phyloP scores from a whole-genome alignment of 2,113 vertebrate species.

The Numenius arquata region DNA sequence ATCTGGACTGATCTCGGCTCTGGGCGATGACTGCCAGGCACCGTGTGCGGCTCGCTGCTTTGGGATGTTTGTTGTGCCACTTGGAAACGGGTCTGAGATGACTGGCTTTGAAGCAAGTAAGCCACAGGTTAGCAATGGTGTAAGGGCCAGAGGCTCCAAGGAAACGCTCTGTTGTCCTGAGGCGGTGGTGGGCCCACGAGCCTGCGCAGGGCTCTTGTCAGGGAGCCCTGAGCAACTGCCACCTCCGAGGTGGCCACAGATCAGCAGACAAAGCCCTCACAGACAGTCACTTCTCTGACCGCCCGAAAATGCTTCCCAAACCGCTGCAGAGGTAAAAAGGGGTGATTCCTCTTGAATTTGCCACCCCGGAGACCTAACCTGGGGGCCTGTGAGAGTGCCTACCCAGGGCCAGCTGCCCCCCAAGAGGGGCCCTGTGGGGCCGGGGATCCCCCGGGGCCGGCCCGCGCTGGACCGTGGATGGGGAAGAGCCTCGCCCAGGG shows the following conservation, averaged over 20 bases:
- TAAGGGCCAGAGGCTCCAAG: rapidly evolving
- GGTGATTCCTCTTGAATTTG: rapidly evolving
- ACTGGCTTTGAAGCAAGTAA: neutral
- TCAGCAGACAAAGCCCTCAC: neutral
- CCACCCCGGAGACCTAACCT: neutral
- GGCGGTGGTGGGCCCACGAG: neutral
- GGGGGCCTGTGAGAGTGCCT: rapidly evolving
- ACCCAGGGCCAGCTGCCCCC: neutral
- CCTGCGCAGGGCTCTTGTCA: neutral
- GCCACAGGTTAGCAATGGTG: rapidly evolving
- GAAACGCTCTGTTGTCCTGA: neutral
- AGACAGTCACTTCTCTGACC: rapidly evolving
- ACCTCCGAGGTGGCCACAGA: rapidly evolving
- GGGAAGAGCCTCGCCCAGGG: neutral
- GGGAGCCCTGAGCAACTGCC: neutral
- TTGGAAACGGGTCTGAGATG: neutral
- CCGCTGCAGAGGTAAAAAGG: neutral
- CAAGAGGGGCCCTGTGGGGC: neutral
- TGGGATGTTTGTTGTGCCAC: neutral
- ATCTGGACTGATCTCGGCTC: neutral
- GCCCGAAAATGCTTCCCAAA: rapidly evolving
- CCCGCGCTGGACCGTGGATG: neutral
- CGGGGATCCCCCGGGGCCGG: neutral
- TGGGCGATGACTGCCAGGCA: neutral
- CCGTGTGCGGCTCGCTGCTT: rapidly evolving